Evolutionary conservation across 2,797 vertebrate species (phyloP), one percentile per base, ranked within the genome.

Genomic region (Rachycentron canadum): DNA sequence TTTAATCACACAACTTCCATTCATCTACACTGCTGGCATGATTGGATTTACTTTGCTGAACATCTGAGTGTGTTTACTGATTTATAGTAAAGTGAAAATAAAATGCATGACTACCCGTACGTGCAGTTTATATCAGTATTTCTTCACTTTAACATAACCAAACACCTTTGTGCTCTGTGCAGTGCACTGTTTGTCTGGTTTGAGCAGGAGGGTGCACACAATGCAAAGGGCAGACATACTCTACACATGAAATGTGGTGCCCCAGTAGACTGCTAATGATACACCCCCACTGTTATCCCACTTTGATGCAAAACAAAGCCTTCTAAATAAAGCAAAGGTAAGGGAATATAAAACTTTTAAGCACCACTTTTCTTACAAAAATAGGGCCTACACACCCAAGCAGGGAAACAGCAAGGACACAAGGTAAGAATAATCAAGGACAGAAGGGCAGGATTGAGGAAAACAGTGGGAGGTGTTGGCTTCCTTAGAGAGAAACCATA

Each of bases 401-500:
- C 5, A 66, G 45, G 57, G 61, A 32, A 41, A 41, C 62, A 75
- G 74, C 62, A 57, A 82, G 78, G 78, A 80, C 86, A 87, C 21
- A 43, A 69, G 34, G 66, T 61, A 64, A 79, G 77, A 73, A 73
- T 82, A 84, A 81, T 68, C 43, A 69, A 86, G 78, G 86, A 87
- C 83, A 83, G 79, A 73, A 65, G 81, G 64, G 75, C 67, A 78
- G 74, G 63, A 55, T 16, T 63, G 55, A 79, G 49, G 73, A 69
- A 66, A 77, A 60, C 84, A 79, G 80, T 67, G 53, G 82, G 87
- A 83, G 73, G 65, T 47, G 41, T 72, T 79, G 30, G 59, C 65
- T 76, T 85, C 82, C 80, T 82, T 17, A 32, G 80, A 89, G 82
- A 87, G 81, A 83, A 82, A 70, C 66, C 59, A 50, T 25, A 84